phyloP scores from a whole-genome alignment of 2,797 vertebrate species.

The Syngnathus acus region DNA sequence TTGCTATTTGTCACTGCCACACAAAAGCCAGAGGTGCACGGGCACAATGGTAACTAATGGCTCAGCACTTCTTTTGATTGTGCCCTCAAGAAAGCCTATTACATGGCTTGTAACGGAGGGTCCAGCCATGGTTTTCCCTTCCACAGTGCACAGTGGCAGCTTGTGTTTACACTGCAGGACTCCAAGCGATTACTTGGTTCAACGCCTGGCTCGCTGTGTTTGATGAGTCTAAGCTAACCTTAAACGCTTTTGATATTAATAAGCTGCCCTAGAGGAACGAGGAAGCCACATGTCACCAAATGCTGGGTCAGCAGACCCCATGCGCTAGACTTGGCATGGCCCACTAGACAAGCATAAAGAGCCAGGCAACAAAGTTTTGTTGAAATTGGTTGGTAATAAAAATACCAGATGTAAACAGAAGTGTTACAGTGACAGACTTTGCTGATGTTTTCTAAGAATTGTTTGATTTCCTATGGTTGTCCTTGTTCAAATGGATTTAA shows the following conservation, averaged over 20 bases:
- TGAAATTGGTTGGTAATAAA: slow-evolving; percentile 22
- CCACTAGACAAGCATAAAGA: not conserved
- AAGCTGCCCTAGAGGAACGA: slow-evolving; percentile 33
- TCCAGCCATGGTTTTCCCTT: slow-evolving; percentile 16
- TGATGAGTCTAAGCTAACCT: slow-evolving; percentile 60
- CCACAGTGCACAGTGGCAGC: slow-evolving; percentile 13
- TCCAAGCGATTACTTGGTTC: slow-evolving; percentile 36
- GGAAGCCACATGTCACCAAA: slow-evolving; percentile 24
- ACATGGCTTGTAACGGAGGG: slow-evolving; percentile 28
- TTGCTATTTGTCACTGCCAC: slow-evolving; percentile 56
- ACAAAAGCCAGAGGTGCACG: slow-evolving; percentile 37
- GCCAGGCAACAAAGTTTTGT: slow-evolving; percentile 5
- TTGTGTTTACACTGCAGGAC: slow-evolving; percentile 18
- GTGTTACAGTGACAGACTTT: not conserved
- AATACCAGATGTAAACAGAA: not conserved
- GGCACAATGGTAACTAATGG: slow-evolving; percentile 56
- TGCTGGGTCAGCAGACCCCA: slow-evolving; percentile 37
- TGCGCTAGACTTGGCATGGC: not conserved
- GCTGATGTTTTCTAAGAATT: not conserved
- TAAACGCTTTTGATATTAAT: slow-evolving; percentile 59
- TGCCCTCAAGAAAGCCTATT: slow-evolving; percentile 33
- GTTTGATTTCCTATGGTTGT: not conserved
- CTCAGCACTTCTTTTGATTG: slow-evolving; percentile 57
- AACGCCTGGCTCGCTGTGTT: slow-evolving; percentile 53
- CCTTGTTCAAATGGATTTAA: slow-evolving; percentile 32